Percentiles rank a stretch among this genome's conserved stretches.
Conservation (phyloP, 92 coral and sea anemone species). For the Anthopleura xanthogrammica region DNA sequence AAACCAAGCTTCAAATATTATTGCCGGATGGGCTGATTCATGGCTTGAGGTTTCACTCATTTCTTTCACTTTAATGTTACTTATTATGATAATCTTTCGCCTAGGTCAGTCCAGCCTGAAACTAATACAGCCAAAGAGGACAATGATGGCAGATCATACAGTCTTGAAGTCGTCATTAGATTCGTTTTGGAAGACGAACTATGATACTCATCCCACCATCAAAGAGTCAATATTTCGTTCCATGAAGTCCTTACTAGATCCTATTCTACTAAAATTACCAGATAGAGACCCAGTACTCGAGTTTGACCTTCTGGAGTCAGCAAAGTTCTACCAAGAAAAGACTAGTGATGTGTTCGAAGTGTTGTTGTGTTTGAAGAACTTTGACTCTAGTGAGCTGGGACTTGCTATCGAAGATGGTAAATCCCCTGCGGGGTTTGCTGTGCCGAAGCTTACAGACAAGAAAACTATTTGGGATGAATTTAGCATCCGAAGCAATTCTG, state of each 20-base stretch:
- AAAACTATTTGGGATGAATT: constrained; percentile 48
- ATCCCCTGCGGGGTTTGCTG: constrained; percentile 62
- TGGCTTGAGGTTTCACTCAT: neutral
- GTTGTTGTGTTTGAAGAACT: constrained; percentile 41
- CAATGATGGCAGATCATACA: constrained; percentile 7
- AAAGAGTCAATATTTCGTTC: neutral
- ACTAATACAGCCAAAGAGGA: neutral
- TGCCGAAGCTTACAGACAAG: constrained; percentile 50
- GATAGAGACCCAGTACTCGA: constrained; percentile 45
- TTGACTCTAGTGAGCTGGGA: constrained; percentile 46
- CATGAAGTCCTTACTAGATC: constrained; percentile 46
- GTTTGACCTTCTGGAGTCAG: constrained; percentile 39
- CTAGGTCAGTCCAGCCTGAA: neutral
- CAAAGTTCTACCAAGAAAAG: constrained; percentile 36
- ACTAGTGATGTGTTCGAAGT: constrained; percentile 51
- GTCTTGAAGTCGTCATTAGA: constrained; percentile 13
- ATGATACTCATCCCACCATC: neutral
- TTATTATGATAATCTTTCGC: neutral
- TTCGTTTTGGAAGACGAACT: constrained; percentile 26
- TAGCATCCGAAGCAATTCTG: constrained; percentile 62
- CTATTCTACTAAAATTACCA: constrained; percentile 44
- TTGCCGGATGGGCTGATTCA: neutral
- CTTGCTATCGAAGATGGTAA: constrained; percentile 77
- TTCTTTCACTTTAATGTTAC: neutral
- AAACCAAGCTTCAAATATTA: neutral